Percentiles rank a stretch among this genome's conserved stretches.
phyloP scores from a whole-genome alignment of 2,797 vertebrate genomes.

The Pachyuromys duprasi region DNA sequence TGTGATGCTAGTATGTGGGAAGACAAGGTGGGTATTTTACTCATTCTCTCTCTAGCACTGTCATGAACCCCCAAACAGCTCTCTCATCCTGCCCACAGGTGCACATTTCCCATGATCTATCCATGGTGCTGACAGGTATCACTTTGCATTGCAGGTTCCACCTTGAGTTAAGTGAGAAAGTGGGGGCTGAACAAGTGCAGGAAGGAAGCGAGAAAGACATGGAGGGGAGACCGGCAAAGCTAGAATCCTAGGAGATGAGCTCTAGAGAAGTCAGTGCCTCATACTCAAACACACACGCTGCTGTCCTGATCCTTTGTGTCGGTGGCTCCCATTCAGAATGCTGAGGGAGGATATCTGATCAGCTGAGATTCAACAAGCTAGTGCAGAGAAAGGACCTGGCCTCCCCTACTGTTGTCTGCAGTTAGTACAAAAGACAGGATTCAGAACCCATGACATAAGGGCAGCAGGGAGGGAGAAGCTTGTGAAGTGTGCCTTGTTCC shows the following conservation, averaged over 20 bases:
- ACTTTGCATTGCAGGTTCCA: accelerated
- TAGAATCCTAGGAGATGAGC: no score
- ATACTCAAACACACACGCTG: not conserved
- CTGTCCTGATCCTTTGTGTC: no score
- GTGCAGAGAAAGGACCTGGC: not conserved
- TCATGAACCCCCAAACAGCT: not conserved
- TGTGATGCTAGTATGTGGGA: not conserved
- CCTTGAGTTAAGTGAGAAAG: not conserved
- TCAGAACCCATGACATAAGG: not conserved
- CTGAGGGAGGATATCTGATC: not conserved
- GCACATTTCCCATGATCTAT: not conserved
- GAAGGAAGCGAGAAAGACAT: not conserved
- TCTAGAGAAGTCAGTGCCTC: not conserved
- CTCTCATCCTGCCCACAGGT: not conserved
- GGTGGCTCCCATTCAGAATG: not conserved
- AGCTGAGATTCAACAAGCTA: accelerated
- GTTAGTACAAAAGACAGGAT: not conserved
- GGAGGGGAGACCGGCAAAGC: not conserved
- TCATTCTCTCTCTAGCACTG: not conserved
- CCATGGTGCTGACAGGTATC: not conserved
- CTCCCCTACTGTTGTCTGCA: not conserved
- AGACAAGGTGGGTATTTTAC: not conserved
- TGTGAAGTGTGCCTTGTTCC: no score
- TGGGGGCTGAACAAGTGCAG: not conserved
- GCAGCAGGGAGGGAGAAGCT: not conserved